Conservation (phyloP, 2,888 invertebrate species). For the Tinea semifulvella region DNA sequence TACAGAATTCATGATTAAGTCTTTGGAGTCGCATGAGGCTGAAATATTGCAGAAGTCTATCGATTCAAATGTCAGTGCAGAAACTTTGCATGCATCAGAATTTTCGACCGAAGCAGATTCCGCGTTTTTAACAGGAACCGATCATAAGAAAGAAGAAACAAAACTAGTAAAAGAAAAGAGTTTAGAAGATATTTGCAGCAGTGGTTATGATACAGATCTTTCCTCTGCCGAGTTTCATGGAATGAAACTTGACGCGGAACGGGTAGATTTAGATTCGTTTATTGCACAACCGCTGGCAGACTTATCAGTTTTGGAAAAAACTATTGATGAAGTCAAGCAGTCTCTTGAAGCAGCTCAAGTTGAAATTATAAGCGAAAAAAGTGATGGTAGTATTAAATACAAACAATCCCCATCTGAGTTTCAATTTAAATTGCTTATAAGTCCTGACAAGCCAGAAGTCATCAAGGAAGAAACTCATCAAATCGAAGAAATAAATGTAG, state of each 20-base stretch:
- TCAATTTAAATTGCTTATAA: slow-evolving; percentile 71
- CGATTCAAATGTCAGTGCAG: slow-evolving; percentile 60
- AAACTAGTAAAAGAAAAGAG: slow-evolving; percentile 60
- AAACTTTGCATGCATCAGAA: slow-evolving; percentile 60
- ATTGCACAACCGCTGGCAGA: slow-evolving; percentile 60
- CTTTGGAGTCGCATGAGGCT: slow-evolving; percentile 59
- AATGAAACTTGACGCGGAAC: slow-evolving; percentile 60
- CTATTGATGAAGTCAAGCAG: slow-evolving; percentile 76
- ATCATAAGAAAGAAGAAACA: slow-evolving; percentile 48
- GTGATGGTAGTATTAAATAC: slow-evolving; percentile 71
- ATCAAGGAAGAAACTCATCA: slow-evolving; percentile 68
- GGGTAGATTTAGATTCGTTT: slow-evolving; percentile 57
- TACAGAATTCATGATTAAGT: slow-evolving; percentile 61
- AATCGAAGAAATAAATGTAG: slow-evolving; percentile 37
- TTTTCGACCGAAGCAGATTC: slow-evolving; percentile 62
- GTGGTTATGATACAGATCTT: slow-evolving; percentile 73
- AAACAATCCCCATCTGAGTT: slow-evolving; percentile 80
- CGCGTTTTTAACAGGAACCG: slow-evolving; percentile 46
- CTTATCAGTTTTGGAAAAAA: slow-evolving; percentile 71
- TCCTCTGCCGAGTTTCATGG: slow-evolving; percentile 70
- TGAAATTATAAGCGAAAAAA: slow-evolving; percentile 72
- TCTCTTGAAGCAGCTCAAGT: slow-evolving; percentile 75
- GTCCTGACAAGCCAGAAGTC: slow-evolving; percentile 63
- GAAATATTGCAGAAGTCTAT: slow-evolving; percentile 61
- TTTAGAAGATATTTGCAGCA: slow-evolving; percentile 74